Evolutionary conservation across 2,113 vertebrate genomes (phyloP).

Genomic region (Sturnira hondurensis): DNA sequence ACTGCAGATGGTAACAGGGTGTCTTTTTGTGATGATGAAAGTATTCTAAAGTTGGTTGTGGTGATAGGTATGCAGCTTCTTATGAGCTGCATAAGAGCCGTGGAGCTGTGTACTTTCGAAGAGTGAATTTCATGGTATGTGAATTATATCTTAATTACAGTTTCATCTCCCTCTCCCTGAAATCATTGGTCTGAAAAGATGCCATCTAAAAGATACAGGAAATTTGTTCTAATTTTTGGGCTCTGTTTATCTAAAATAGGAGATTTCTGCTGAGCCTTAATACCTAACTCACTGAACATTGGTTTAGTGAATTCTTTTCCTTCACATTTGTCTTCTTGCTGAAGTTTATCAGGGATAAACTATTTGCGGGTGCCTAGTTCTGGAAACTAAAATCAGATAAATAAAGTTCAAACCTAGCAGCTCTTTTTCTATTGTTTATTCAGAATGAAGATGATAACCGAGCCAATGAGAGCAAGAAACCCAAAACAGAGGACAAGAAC

Average conservation of each 20-base stretch:
- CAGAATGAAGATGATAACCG: conserved; percentile 92
- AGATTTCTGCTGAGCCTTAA: not conserved
- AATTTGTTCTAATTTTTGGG: not conserved
- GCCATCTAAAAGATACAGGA: not conserved
- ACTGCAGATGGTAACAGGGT: not conserved
- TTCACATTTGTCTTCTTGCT: conserved; percentile 8
- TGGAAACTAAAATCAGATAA: conserved; percentile 6
- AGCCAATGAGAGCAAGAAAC: conserved; percentile 92
- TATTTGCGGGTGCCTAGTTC: not conserved
- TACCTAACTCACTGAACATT: not conserved
- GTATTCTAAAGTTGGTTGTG: not conserved
- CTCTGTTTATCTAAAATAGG: not conserved
- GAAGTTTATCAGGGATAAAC: not conserved
- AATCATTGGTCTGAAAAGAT: conserved; percentile 27
- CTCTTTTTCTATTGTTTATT: conserved; percentile 66
- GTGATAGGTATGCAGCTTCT: not conserved
- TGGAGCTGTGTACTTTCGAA: not conserved
- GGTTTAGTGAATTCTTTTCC: not conserved
- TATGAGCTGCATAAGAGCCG: not conserved
- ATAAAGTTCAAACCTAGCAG: conserved; percentile 40
- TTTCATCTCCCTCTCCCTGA: not conserved
- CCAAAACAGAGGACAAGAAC: conserved; percentile 92
- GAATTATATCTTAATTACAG: conserved; percentile 12
- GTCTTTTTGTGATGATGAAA: not conserved
- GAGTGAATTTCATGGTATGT: not conserved